phyloP scores from a whole-genome alignment of 1,140 invertebrate genomes.

The Euura saliciscinereae region DNA sequence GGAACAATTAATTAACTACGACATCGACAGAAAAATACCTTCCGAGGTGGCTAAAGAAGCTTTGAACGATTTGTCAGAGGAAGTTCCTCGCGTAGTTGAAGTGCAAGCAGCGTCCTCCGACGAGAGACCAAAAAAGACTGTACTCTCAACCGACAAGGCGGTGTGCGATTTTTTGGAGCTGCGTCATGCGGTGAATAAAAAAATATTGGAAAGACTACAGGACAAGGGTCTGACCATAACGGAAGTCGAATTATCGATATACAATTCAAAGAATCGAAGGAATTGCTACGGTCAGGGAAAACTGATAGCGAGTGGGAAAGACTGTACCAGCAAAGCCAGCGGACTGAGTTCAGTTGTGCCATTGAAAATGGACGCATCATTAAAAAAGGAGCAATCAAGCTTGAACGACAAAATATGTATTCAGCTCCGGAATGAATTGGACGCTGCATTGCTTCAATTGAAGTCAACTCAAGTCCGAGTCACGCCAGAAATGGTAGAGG shows the following conservation, averaged over 20 bases:
- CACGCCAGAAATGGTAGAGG: neutral
- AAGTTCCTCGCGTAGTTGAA: constrained; percentile 22
- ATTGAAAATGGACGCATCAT: constrained; percentile 6
- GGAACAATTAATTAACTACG: constrained; percentile 7
- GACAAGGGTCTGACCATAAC: constrained; percentile 23
- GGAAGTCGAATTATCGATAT: constrained; percentile 28
- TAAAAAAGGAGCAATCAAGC: neutral
- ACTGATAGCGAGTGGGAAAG: constrained; percentile 18
- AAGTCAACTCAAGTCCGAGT: constrained; percentile 1
- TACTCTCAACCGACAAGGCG: constrained; percentile 22
- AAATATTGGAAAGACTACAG: constrained; percentile 22
- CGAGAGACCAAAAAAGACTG: constrained; percentile 15
- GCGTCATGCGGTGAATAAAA: constrained; percentile 20
- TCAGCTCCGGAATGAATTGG: constrained; percentile 4
- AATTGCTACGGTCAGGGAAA: constrained; percentile 26
- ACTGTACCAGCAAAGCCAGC: constrained; percentile 12
- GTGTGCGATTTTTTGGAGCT: constrained; percentile 24
- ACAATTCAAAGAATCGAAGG: constrained; percentile 22
- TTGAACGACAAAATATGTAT: constrained; percentile 16
- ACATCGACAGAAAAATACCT: neutral
- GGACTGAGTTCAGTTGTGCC: constrained; percentile 4
- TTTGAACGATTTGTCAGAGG: constrained; percentile 6
- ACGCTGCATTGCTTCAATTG: constrained; percentile 9
- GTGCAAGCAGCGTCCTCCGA: constrained; percentile 10
- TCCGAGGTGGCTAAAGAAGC: neutral